These are phyloP conservation scores for Syncerus caffer DNA, from an alignment of 2,797 vertebrate species.

Conservation along the genomic window DNA sequence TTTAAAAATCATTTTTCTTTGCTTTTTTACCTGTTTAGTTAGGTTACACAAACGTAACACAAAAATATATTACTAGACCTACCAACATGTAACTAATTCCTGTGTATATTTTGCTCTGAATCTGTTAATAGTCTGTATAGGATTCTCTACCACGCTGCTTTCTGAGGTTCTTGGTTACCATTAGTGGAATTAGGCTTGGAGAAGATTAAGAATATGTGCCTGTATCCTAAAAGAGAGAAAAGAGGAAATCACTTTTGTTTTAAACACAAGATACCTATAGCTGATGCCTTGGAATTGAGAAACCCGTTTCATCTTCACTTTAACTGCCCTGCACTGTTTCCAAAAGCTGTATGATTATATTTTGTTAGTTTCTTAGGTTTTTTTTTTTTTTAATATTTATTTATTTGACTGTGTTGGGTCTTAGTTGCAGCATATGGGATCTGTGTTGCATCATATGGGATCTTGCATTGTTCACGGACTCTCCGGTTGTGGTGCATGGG, in stretches of 20 bases:
- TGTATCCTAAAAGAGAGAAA: not conserved
- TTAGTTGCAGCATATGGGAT: not conserved
- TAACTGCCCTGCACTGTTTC: not conserved
- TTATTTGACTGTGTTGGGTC: not conserved
- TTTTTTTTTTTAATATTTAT: not conserved
- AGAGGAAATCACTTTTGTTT: not conserved
- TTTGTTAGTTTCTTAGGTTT: constrained; percentile 7
- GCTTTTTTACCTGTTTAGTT: not conserved
- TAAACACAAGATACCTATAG: not conserved
- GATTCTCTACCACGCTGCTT: not conserved
- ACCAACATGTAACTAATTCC: not conserved
- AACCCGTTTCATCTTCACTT: not conserved
- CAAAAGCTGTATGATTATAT: not conserved
- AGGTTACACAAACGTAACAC: not conserved
- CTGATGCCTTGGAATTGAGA: not conserved
- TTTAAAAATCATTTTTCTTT: not conserved
- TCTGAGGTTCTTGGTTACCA: not conserved
- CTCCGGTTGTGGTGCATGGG: not conserved
- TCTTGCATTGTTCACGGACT: not conserved
- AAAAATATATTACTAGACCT: not conserved
- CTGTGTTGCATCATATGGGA: not conserved
- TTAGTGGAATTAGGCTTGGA: not conserved
- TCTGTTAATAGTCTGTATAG: not conserved
- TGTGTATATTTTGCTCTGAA: not conserved
- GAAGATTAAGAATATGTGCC: not conserved